These are phyloP conservation scores for Hololepta plana DNA, from an alignment of 2,888 invertebrate species.

Conservation along the genomic window DNA sequence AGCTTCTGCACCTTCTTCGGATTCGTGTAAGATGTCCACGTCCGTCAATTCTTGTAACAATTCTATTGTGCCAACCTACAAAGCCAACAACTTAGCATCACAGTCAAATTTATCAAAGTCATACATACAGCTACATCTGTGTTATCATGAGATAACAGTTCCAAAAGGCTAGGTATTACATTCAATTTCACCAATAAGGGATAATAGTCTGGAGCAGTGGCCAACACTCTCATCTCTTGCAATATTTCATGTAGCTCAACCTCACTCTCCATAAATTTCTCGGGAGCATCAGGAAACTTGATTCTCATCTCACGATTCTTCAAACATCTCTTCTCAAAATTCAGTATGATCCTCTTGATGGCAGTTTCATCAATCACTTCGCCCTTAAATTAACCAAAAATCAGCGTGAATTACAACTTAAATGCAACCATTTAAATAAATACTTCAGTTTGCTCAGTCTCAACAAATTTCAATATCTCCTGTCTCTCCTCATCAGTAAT, in stretches of 20 bases:
- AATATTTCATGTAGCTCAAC: constrained; percentile 51
- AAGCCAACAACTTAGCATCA: constrained; percentile 6
- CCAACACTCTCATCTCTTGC: constrained; percentile 82
- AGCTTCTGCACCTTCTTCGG: constrained; percentile 76
- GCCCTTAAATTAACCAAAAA: constrained; percentile 36
- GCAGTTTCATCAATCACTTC: constrained; percentile 76
- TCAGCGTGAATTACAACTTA: constrained; percentile 5
- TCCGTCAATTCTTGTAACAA: constrained; percentile 78
- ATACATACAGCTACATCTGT: constrained; percentile 51
- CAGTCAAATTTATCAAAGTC: constrained; percentile 1
- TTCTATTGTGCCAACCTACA: constrained; percentile 31
- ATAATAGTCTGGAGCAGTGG: constrained; percentile 92
- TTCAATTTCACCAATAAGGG: constrained; percentile 77
- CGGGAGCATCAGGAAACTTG: constrained; percentile 91
- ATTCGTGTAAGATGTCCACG: constrained; percentile 88
- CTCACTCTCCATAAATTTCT: constrained; percentile 98
- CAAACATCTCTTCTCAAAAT: constrained; percentile 86
- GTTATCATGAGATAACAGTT: constrained; percentile 89
- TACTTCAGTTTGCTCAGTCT: constrained; percentile 63
- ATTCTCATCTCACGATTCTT: constrained; percentile 96
- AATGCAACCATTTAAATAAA: neutral
- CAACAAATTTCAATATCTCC: constrained; percentile 67
- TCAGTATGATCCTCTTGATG: constrained; percentile 72
- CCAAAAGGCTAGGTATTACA: constrained; percentile 77
- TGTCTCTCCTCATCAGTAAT: constrained; percentile 53